Base-by-base conservation (phyloP, 2,888 invertebrate genomes). In the Drosophila recens region DNA sequence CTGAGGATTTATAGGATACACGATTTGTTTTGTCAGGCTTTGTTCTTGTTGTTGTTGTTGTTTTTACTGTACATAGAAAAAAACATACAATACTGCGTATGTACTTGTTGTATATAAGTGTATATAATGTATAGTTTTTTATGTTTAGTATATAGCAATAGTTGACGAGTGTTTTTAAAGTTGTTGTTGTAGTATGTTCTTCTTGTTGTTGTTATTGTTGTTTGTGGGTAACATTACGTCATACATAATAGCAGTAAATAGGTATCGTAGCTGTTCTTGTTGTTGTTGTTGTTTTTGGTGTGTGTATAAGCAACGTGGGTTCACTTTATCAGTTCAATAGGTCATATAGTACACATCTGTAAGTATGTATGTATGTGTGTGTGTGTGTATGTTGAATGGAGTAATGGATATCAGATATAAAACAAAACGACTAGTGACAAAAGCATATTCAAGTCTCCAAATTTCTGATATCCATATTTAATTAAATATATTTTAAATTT, bases 191-290 rank as follows among this genome's bases (percentile, higher is more conserved):
- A 30, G 11, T 36, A 67, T 69, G 69, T 58, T 67, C 49, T 70
- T 65, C 38, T 71, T 78, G 58, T 70, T 65, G 42, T 71, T 78
- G 58, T 74, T 75, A 23, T 73, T 71, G 36, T 64, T 67, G 43
- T 79, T 72, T 79, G 85, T 84, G 87, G 85, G 79, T 87, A 77
- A 89, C 72, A 74, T 89, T 85, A 72, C 72, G 85, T 89, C 75
- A 82, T 82, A 88, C 83, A 88, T 80, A 68, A 88, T 74, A 86
- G 86, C 84, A 87, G 81, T 83, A 88, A 83, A 84, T 87, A 84
- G 83, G 84, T 83, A 84, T 88, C 84, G 84, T 89, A 84, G 87
- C 81, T 86, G 87, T 77, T 66, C 33, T 59, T 45, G 8, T 23
- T 56, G 38, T 10, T 54, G 45, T 62, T 75, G 45, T 67, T 67